A percentile compares a stretch with the other conserved stretches of the same genome.
These are phyloP conservation scores for Scelioninae gen. 1 DNA, from an alignment of 2,888 invertebrate species.

Conservation along the genomic window DNA sequence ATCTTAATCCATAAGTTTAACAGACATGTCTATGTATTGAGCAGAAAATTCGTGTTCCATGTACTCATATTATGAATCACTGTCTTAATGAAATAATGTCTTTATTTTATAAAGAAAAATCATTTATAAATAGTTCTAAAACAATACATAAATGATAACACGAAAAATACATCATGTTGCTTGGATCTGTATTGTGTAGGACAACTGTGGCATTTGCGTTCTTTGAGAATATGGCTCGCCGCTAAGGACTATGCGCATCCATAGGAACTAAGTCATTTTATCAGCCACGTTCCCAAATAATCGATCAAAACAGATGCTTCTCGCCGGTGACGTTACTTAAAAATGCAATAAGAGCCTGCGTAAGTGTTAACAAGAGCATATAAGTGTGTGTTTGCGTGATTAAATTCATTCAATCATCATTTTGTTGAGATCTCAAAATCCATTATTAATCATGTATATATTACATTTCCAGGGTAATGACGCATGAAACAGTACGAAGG, in stretches of 20 bases:
- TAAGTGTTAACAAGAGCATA: conserved; percentile 55
- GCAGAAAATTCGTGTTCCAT: background rate
- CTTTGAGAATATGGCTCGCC: conserved; percentile 40
- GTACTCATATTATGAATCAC: conserved; percentile 20
- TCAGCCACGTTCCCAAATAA: conserved; percentile 50
- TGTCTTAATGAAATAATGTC: conserved; percentile 41
- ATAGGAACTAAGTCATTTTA: conserved; percentile 51
- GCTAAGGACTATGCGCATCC: conserved; percentile 34
- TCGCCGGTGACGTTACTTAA: conserved; percentile 56
- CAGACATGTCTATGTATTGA: conserved; percentile 8
- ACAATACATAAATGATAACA: conserved; percentile 56
- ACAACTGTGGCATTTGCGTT: conserved; percentile 30
- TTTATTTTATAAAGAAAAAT: conserved; percentile 55
- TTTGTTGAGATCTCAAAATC: conserved; percentile 60
- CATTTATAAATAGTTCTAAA: conserved; percentile 64
- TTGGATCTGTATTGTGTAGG: conserved; percentile 48
- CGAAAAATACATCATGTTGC: conserved; percentile 64
- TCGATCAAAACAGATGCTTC: conserved; percentile 35
- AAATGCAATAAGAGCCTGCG: conserved; percentile 67
- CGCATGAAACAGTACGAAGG: conserved; percentile 17
- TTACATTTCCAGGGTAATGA: conserved; percentile 17
- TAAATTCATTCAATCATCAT: conserved; percentile 29
- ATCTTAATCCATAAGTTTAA: conserved; percentile 27
- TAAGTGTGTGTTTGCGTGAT: conserved; percentile 23
- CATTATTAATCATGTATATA: too few species aligned